Conservation (phyloP, 2,797 vertebrate species). For the Hyperoplus immaculatus region DNA sequence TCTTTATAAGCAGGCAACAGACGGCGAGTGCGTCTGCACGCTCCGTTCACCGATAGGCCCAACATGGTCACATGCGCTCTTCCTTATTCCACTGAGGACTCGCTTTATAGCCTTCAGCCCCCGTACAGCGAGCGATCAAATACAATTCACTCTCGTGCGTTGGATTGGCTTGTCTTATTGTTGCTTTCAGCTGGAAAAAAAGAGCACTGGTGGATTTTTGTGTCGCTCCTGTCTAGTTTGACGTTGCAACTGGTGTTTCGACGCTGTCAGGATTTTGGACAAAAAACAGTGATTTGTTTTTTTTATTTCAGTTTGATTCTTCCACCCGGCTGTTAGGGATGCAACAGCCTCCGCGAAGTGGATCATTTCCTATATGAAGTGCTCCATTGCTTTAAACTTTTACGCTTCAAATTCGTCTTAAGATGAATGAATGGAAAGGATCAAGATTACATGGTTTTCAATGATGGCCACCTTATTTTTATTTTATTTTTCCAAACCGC, state of each 20-base stretch:
- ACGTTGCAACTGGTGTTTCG: conserved; percentile 77
- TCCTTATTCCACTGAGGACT: conserved; percentile 78
- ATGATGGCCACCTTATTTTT: conserved; percentile 51
- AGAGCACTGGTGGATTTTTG: not conserved
- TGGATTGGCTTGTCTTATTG: conserved; percentile 43
- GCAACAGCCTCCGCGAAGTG: conserved; percentile 59
- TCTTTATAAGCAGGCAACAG: conserved; percentile 36
- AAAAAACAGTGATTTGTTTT: conserved; percentile 43
- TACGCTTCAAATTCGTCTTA: conserved; percentile 19
- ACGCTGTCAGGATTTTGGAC: conserved; percentile 58
- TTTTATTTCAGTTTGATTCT: conserved; percentile 35
- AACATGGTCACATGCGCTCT: conserved; percentile 83
- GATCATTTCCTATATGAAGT: conserved; percentile 31
- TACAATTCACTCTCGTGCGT: conserved; percentile 46
- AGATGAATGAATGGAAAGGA: conserved; percentile 72
- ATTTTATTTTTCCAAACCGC: conserved; percentile 33
- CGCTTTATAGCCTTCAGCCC: conserved; percentile 66
- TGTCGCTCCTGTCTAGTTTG: not conserved
- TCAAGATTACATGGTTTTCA: conserved; percentile 57
- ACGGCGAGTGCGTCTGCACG: conserved; percentile 71
- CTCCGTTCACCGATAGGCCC: conserved; percentile 84
- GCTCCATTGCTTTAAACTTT: conserved; percentile 64
- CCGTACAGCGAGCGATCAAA: conserved; percentile 71
- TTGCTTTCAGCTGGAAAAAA: conserved; percentile 6
- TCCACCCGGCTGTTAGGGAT: conserved; percentile 37